phyloP scores from a whole-genome alignment of 2,888 invertebrate genomes.

The Thalpophila matura region DNA sequence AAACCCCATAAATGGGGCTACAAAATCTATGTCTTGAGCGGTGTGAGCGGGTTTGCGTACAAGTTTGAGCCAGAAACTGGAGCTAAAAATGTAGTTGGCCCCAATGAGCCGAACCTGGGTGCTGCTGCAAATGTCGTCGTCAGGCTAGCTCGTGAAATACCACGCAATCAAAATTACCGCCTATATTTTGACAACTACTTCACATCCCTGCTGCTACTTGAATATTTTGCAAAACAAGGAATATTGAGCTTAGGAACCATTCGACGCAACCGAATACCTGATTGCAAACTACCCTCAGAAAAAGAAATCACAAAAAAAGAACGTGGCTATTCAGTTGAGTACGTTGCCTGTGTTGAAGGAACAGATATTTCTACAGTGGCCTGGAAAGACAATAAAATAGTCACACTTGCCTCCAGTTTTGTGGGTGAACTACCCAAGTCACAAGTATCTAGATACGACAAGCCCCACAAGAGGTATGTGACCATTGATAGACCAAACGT shows the following conservation, averaged over 20 bases:
- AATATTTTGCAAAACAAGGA: slow-evolving; percentile 8
- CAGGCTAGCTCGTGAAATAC: slow-evolving; percentile 6
- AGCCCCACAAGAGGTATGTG: not conserved
- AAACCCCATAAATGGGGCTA: slow-evolving; percentile 18
- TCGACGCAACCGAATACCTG: not conserved
- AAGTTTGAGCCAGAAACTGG: not conserved
- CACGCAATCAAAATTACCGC: slow-evolving; percentile 2
- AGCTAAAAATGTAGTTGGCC: not conserved
- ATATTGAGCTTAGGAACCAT: not conserved
- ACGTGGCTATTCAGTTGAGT: not conserved
- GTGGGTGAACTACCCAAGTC: slow-evolving; percentile 6
- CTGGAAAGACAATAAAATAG: slow-evolving; percentile 3
- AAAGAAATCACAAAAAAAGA: not conserved
- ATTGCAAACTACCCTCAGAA: slow-evolving; percentile 2
- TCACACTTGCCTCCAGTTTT: slow-evolving; percentile 2
- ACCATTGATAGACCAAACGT: slow-evolving; percentile 7
- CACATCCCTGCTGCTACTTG: not conserved
- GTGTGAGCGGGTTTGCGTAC: not conserved
- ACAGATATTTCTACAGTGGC: not conserved
- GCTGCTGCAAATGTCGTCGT: slow-evolving; percentile 2
- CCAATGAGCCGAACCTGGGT: not conserved
- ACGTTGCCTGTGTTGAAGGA: not conserved
- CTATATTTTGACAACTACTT: slow-evolving; percentile 14
- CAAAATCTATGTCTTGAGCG: not conserved
- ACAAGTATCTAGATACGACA: slow-evolving; percentile 1